Evolutionary conservation across 2,113 vertebrate genomes (phyloP), one percentile per base, ranked within the genome.

Genomic region (Semnornis frantzii): DNA sequence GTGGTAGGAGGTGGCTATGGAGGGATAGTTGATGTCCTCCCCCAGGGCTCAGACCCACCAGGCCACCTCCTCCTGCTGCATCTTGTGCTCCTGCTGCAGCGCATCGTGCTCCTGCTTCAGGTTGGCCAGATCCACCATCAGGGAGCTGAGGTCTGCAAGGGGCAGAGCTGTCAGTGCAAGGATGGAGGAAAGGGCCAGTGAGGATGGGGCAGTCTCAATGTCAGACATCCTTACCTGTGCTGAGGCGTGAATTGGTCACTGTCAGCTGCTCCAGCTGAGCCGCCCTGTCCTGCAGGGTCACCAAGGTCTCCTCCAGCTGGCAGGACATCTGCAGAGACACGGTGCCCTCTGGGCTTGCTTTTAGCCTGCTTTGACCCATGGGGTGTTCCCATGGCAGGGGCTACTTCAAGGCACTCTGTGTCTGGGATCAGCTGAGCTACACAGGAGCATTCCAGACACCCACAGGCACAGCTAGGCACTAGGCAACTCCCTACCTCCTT

Each of bases 31-130:
- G 37, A 10, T 17, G 34, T 31, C 18, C 18, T 23, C 5, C 28
- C 39, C 15, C 31, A 60, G 20, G 15, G 57, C 7, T 63, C 70
- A 37, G 69, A 97, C 98, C 74, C 92, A 98, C 98, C 68, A 24
- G 46, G 85, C 71, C 58, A 80, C 66, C 79, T 96, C 83, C 10
- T 97, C 87, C 58, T 77, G 44, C 81, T 96, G 97, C 4, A 65
- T 68, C 74, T 93, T 57, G 0, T 95, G 98, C 62, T 98, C 97
- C 78, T 94, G 87, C 66, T 97, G 97, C 57, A 98, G 92, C 0
- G 95, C 92, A 30, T 98, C 96, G 33, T 98, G 94, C 78, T 98
- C 97, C 68, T 98, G 95, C 94, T 97, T 91, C 48, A 39, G 87
- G 78, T 5, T 75, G 19, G 85, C 94, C 76, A 98, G 94, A 8